Percentiles rank a stretch among this genome's conserved stretches.
These are phyloP conservation scores for Palloptera scutellata DNA, from an alignment of 2,888 invertebrate genomes.

Conservation along the genomic window DNA sequence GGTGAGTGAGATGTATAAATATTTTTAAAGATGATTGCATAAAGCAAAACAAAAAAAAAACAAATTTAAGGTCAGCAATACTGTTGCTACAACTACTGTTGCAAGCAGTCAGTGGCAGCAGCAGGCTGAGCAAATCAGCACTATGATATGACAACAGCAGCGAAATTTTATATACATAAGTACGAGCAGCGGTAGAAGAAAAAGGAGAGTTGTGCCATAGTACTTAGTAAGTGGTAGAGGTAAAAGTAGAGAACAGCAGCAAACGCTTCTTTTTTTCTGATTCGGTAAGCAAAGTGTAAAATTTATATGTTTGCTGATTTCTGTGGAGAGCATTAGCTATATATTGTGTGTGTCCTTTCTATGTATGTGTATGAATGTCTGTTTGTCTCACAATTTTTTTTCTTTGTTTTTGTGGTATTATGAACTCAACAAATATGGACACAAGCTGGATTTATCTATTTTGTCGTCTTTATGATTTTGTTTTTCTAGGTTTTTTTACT, in stretches of 20 bases:
- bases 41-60: neutral
- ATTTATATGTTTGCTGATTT: constrained; percentile 19
- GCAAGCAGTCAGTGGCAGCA: neutral
- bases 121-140: no score
- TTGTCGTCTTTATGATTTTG: neutral
- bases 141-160: no score
- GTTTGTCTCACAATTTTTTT: neutral
- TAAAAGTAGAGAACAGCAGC: no score
- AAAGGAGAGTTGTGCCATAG: no score
- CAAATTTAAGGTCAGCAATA: neutral
- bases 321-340: neutral
- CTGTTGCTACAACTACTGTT: neutral
- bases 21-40: constrained; percentile 26
- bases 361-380: no score
- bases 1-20: constrained; percentile 18
- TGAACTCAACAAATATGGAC: constrained; percentile 38
- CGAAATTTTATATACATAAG: no score
- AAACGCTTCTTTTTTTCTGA: no score
- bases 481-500: no score
- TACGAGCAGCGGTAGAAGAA: no score
- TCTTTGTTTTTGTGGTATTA: constrained; percentile 25
- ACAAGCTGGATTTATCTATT: constrained; percentile 44
- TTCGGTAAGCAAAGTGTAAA: no score
- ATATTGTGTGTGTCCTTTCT: neutral
- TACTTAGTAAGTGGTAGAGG: no score